Evolutionary conservation across 2,888 invertebrate genomes (phyloP), one percentile per base, ranked within the genome.

Genomic region (Cheiracanthium punctorium): DNA sequence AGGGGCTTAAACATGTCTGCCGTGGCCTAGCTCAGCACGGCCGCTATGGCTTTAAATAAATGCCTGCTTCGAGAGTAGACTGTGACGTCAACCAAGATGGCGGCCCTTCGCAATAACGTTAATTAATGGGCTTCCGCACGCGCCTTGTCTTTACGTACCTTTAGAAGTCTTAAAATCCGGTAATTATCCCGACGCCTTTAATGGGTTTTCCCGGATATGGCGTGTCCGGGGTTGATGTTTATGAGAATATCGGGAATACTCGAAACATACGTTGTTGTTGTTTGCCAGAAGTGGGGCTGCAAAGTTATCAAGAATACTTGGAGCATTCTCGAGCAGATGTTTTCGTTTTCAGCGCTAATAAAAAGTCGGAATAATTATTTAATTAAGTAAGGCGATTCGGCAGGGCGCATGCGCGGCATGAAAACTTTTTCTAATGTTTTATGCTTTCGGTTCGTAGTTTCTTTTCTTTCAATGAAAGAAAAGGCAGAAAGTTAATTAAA

Each of bases 41-140:
- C 29, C n/a, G 14, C 67, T 20, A 12, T 75, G 69, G 74, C 73
- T 58, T 77, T 77, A 82, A 82, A 77, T 77, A 82, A 82, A 77
- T 77, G 77, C 82, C 77, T 72, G 77, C 48, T 77, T 82, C 82
- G 67, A 82, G 82, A 77, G 82, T 84, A 73, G 73, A 37, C 58
- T 33, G 79, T 84, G 84, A 84, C 84, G 84, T 84, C 84, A 84
- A 65, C 67, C 84, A 84, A 84, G 73, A 84, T 84, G 84, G 84
- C 84, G 84, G 67, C 84, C 30, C 77, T n/a, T 73, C 80, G 85
- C 85, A 79, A 85, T 85, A 85, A 85, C 75, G 75, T 85, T 85
- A 85, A 85, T 85, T 85, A 85, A 85, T 85, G 85, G 85, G 41
- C 80, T 80, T 74, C 75, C 32, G 41, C 64, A 79, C 84, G 73